These are phyloP conservation scores for Zingel zingel DNA, from an alignment of 2,113 vertebrate species.

Conservation along the genomic window DNA sequence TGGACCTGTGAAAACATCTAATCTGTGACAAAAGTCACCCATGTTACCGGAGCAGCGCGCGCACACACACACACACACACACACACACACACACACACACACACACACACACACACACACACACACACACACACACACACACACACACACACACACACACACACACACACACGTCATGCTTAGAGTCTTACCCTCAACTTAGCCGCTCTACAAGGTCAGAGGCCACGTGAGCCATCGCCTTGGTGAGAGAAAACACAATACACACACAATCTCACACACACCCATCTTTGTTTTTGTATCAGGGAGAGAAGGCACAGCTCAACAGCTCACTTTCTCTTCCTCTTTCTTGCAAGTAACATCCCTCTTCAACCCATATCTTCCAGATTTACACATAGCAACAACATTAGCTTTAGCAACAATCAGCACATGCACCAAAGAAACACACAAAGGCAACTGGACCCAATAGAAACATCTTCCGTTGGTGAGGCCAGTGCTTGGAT, in stretches of 20 bases:
- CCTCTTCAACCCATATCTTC: not conserved
- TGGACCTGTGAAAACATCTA: too few relatives aligned
- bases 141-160: too few relatives aligned
- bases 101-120: too few relatives aligned
- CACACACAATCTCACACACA: slow-evolving; percentile 25
- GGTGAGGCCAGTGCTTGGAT: slow-evolving; percentile 14
- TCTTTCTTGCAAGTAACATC: slow-evolving; percentile 45
- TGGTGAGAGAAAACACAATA: slow-evolving; percentile 24
- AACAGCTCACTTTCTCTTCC: slow-evolving; percentile 58
- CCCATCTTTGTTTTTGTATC: slow-evolving; percentile 38
- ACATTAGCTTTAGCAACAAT: not conserved
- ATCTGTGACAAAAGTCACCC: not conserved
- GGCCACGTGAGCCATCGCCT: slow-evolving; percentile 15
- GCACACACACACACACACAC: slow-evolving; percentile 9
- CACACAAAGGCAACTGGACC: not conserved
- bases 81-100: slow-evolving; percentile 3
- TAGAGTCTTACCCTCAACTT: slow-evolving; percentile 37
- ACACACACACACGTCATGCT: not conserved
- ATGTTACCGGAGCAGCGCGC: not conserved
- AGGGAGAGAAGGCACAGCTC: slow-evolving; percentile 13
- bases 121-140: not conserved
- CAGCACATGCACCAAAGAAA: not conserved
- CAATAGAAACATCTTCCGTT: not conserved
- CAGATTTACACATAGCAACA: slow-evolving; percentile 19
- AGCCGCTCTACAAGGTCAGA: slow-evolving; percentile 46